These are phyloP conservation scores for Romanogobio albipinnatus DNA, from an alignment of 2,113 vertebrate species.

Conservation along the genomic window DNA sequence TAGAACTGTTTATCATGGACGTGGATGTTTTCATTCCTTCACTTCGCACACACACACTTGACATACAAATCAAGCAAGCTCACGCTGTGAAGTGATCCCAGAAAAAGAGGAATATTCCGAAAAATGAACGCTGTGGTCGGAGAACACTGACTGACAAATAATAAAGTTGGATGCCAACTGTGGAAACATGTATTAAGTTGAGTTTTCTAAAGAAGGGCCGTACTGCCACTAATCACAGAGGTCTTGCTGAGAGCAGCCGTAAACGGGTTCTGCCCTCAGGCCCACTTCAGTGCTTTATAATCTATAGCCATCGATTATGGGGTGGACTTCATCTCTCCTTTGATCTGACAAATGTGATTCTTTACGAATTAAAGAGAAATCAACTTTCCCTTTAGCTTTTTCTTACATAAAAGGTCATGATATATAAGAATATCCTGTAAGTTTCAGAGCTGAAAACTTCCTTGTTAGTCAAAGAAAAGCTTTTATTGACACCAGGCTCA, in stretches of 20 bases:
- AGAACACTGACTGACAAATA: conserved; percentile 50
- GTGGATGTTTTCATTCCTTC: conserved; percentile 8
- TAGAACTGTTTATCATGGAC: neutral
- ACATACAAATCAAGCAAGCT: conserved; percentile 3
- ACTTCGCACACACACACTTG: neutral
- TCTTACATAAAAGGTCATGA: too few species aligned
- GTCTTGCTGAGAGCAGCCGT: conserved; percentile 1
- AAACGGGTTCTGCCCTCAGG: conserved; percentile 19
- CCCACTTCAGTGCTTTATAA: conserved; percentile 24
- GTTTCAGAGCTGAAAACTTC: too few species aligned
- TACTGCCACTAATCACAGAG: conserved; percentile 56
- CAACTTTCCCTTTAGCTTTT: too few species aligned
- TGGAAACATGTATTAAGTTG: conserved; percentile 52
- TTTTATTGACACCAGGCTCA: too few species aligned
- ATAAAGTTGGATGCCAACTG: conserved; percentile 49
- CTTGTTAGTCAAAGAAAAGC: too few species aligned
- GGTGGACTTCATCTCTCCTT: conserved; percentile 34
- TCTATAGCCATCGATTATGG: conserved; percentile 48
- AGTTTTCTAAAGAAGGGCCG: conserved; percentile 46
- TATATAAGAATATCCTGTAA: too few species aligned
- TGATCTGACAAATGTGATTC: conserved; percentile 36
- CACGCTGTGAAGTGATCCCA: conserved; percentile 2
- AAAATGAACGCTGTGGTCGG: conserved; percentile 26
- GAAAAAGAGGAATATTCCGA: neutral
- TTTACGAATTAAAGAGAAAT: neutral